Conservation (phyloP, 2,797 vertebrate species). For the Pangasius djambal region DNA sequence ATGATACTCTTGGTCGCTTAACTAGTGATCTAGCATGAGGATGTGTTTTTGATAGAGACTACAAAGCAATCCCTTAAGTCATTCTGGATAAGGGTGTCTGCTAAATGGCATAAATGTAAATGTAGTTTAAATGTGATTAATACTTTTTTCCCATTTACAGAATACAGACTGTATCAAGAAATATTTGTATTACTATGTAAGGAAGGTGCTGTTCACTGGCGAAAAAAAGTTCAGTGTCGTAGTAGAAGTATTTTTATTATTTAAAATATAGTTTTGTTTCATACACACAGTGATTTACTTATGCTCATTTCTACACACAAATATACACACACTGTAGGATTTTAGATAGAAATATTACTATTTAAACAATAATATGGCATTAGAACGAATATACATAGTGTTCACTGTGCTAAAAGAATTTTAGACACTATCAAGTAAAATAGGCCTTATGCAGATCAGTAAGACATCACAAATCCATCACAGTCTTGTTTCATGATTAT, state of each 20-base stretch:
- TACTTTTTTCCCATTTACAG: background rate
- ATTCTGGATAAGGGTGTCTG: background rate
- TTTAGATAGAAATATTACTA: background rate
- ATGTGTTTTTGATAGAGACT: background rate
- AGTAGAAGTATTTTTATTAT: constrained; percentile 12
- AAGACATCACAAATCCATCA: constrained; percentile 65
- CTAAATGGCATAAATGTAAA: background rate
- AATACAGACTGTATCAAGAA: background rate
- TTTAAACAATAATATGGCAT: background rate
- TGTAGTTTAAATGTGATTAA: background rate
- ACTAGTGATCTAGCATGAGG: background rate
- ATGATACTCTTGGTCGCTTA: background rate
- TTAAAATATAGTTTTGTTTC: constrained; percentile 35
- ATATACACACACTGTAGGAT: constrained; percentile 1
- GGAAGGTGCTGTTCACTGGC: background rate
- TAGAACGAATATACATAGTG: constrained; percentile 4
- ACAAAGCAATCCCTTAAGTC: background rate
- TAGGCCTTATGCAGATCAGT: constrained; percentile 32
- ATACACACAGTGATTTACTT: background rate
- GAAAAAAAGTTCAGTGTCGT: background rate
- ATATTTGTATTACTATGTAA: background rate
- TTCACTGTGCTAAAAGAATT: background rate
- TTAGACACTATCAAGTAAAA: constrained; percentile 23
- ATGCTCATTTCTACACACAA: constrained; percentile 7
- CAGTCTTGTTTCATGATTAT: constrained; percentile 66